Base-by-base conservation (phyloP, 2,113 vertebrate species). In the Axis porcinus region DNA sequence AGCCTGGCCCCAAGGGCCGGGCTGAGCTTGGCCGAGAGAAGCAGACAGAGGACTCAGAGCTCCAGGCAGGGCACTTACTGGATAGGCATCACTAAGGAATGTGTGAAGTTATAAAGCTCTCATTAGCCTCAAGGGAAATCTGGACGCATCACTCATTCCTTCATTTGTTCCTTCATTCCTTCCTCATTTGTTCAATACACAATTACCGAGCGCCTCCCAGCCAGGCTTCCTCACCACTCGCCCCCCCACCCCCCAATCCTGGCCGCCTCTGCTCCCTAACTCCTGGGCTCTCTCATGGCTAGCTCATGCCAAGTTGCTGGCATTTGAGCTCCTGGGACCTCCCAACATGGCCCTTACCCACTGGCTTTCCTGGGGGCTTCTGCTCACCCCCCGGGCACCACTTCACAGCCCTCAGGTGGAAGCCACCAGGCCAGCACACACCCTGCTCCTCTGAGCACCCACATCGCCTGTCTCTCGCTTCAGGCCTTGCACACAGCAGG, bases 141-240 rank as follows among this genome's bases (percentile, higher is more conserved):
- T 19, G 2, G 19, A 23, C 0, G 17, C 10, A 1, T 28, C 43
- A 1, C 54, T 60, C 54, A 6, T 67, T 27, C 30, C 64, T n/a
- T n/a, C 33, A 67, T 67, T n/a, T 67, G 2, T 2, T 43, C 47
- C 9, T 16, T 81, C 64, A 1, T 50, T 47, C 45, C 28, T 16
- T 79, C 76, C 16, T 74, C 67, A 40, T 79, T 9, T 12, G 2
- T 28, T 33, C 40, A 28, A 7, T 12, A 55, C 74, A 27, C 21
- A 27, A 30, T 16, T 0, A 21, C 21, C 0, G 0, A 19, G 43
- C 1, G 27, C 40, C 45, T 55, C 47, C 9, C n/a, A 10, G 83
- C 55, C 55, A 1, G 21, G 82, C 52, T 9, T 4, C 81, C 40
- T 28, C 15, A 6, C 30, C 30, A 4, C 16, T 3, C 33, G 4